phyloP scores from a whole-genome alignment of 2,113 vertebrate species.

The Neolamprologus brichardi region DNA sequence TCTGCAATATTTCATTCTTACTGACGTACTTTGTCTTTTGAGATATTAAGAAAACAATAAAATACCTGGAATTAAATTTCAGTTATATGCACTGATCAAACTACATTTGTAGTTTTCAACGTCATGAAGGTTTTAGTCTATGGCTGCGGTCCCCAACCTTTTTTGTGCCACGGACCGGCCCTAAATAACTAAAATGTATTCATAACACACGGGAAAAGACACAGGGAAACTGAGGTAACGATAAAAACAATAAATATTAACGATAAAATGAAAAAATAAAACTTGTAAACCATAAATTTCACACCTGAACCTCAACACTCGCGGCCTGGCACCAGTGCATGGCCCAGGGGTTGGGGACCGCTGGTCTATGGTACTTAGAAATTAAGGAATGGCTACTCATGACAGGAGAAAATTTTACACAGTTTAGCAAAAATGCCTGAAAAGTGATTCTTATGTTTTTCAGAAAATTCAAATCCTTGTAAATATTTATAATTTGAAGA shows the following conservation, averaged over 20 bases:
- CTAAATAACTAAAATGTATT: too few relatives aligned
- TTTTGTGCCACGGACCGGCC: fast-evolving
- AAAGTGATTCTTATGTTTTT: not conserved
- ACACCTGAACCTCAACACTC: too few relatives aligned
- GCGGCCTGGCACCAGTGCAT: fast-evolving
- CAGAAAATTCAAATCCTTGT: not conserved
- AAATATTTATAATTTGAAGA: conserved; percentile 16
- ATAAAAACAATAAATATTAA: not conserved
- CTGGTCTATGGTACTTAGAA: not conserved
- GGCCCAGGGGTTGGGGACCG: fast-evolving
- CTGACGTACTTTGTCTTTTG: not conserved
- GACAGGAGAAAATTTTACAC: not conserved
- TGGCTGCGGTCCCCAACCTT: not conserved
- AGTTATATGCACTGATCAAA: not conserved
- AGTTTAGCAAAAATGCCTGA: not conserved
- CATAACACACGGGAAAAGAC: too few relatives aligned
- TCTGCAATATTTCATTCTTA: not conserved
- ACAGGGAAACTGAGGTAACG: too few relatives aligned
- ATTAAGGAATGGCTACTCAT: not conserved
- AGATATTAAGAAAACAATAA: not conserved
- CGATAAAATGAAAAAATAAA: fast-evolving
- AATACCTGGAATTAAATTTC: not conserved
- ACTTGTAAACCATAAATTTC: not conserved
- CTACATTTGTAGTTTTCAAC: not conserved
- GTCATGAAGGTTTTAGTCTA: not conserved